Evolutionary conservation across 1,140 invertebrate species (phyloP), one percentile per base, ranked within the genome.

Genomic region (Zophobas morio): DNA sequence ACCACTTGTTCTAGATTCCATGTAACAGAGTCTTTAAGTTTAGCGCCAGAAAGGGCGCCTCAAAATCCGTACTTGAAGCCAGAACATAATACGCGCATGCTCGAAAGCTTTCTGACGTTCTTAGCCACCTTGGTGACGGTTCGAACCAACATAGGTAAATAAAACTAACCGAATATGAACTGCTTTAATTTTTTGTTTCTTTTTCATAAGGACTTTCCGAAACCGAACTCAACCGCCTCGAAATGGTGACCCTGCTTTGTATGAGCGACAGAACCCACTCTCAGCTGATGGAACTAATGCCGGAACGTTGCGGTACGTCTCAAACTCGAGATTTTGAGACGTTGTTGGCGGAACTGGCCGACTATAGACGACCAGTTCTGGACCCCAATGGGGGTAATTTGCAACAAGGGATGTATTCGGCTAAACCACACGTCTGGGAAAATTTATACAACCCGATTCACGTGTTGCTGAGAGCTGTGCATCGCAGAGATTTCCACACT

Each of bases 201-300:
- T 57, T 57, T 57, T 35, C 37, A 3, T 37, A 53, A 89, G 89
- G 89, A 76, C 82, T 90, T 73, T 86, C 88, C 1, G 89, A 90
- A 82, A 84, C 86, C 8, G 88, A 87, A 79, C 86, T 90, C 33
- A 86, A 87, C 79, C 90, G 95, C 56, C 88, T 98, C 72, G 98
- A 99, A 90, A 97, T 99, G 90, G 94, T 97, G 6, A 96, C 96
- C 1, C 86, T 99, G 35, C 87, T 99, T 51, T 97, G 96, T 82
- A 96, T 98, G 86, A 92, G 93, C 54, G 97, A 99, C 86, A 96
- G 97, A 86, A 98, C 97, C 0, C 97, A 99, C 87, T 97, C 95
- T 80, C 96, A 98, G 85, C 88, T 99, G 32, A 94, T 97, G 87
- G 97, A 99, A 85, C 87, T 96, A 39, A 97, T 99, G 94, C 97